Evolutionary conservation across 2,113 vertebrate species (phyloP).

Genomic region (Cyphomyrus plagiostoma): DNA sequence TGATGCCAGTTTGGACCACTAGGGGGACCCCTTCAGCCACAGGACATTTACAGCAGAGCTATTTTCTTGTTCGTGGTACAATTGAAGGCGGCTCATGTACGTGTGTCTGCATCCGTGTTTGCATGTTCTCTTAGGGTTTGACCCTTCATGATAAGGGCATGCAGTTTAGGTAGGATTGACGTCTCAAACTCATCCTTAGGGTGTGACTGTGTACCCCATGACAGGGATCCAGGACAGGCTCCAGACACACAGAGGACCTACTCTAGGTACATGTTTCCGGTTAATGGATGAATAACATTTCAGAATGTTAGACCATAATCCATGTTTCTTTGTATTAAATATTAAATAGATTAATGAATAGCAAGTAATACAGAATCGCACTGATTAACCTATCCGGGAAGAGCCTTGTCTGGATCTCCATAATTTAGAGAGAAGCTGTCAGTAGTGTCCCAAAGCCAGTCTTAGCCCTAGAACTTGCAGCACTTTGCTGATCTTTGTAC

Average conservation of each 20-base stretch:
- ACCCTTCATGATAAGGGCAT: neutral
- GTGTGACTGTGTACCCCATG: neutral
- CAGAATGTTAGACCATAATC: neutral
- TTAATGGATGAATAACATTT: neutral
- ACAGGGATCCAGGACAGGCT: neutral
- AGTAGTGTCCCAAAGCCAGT: neutral
- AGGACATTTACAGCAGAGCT: neutral
- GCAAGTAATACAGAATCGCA: neutral
- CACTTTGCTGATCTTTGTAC: neutral
- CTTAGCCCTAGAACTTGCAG: neutral
- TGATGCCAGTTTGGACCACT: conserved; percentile 27
- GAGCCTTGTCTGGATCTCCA: neutral
- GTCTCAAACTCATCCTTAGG: neutral
- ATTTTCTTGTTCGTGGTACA: neutral
- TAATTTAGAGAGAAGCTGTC: neutral
- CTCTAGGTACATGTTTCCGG: neutral
- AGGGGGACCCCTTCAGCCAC: conserved; percentile 34
- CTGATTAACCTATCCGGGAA: neutral
- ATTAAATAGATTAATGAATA: neutral
- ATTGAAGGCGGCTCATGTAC: neutral
- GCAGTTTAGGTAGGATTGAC: neutral
- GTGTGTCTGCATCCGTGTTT: neutral
- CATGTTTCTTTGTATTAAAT: neutral
- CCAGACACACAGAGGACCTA: neutral
- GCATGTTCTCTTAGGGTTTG: neutral